phyloP scores from a whole-genome alignment of 1,140 invertebrate species.

The Meloidogyne hapla region DNA sequence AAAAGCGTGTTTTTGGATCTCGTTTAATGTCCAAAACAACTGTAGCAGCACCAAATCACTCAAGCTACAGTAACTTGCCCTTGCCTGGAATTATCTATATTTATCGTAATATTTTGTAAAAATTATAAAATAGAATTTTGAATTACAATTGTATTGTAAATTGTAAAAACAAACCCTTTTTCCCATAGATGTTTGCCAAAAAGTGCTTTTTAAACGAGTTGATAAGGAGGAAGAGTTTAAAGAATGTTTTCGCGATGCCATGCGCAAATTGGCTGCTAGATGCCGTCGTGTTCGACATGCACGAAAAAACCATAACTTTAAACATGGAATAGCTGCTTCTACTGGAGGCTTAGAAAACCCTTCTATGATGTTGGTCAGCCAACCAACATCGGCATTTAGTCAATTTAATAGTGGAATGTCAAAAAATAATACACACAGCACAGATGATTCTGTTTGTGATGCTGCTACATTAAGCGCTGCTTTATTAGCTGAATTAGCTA shows the following conservation, averaged over 20 bases:
- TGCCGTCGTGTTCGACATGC: slow-evolving; percentile 27
- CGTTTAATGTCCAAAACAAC: slow-evolving; percentile 45
- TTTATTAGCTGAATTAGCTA: slow-evolving; percentile 12
- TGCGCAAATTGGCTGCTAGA: slow-evolving; percentile 48
- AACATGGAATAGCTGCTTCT: neutral
- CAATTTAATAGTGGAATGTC: neutral
- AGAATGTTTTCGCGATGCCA: slow-evolving; percentile 52
- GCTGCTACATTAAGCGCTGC: neutral
- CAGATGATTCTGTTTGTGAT: neutral
- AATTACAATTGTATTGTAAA: slow-evolving; percentile 47
- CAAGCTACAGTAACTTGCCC: slow-evolving; percentile 50
- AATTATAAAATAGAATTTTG: slow-evolving; percentile 3
- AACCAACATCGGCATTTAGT: neutral
- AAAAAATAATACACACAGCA: neutral
- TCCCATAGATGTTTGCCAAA: slow-evolving; percentile 54
- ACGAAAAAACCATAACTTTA: slow-evolving; percentile 18
- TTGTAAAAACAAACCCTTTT: too few relatives aligned
- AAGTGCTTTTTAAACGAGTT: slow-evolving; percentile 43
- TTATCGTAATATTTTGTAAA: slow-evolving; percentile 33
- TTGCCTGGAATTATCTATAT: slow-evolving; percentile 49
- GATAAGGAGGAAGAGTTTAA: slow-evolving; percentile 50
- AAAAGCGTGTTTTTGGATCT: slow-evolving; percentile 39
- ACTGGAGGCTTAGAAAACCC: slow-evolving; percentile 7
- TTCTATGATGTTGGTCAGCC: neutral
- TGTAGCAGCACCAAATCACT: slow-evolving; percentile 54